Base-by-base conservation (phyloP, 2,797 vertebrate genomes). In the Gymnoscopelus microlampas region DNA sequence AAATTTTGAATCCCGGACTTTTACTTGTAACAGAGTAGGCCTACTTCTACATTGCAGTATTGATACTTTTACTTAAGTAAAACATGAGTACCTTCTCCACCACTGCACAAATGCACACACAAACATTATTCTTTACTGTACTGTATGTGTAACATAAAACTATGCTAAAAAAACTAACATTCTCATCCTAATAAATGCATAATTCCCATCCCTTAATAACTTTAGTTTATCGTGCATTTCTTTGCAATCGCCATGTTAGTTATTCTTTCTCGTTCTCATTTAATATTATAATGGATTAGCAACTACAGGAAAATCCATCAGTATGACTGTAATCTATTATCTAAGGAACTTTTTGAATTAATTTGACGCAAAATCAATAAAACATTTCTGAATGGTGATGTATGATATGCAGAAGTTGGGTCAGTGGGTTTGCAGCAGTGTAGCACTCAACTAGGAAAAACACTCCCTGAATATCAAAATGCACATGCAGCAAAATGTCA, bases 361-460 rank as follows among this genome's bases (percentile, higher is more conserved):
- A n/a, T 83, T 68, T 51, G 53, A 76, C 69, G 57, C 55, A 74
- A 83, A 83, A 84, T 83, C 65, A 10, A 72, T 71, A 60, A 80
- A 68, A 62, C 8, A 59, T 32, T 66, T 9, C 6, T 66, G 59
- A 74, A 76, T 69, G 77, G 60, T 15, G 53, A 60, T 49, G 51
- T 60, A 51, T 63, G 72, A 29, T 72, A 15, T 68, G 78, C 35
- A 51, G 56, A 76, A 79, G 71, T 32, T 60, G 29, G 80, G 84
- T 88, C 82, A 87, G n/a, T 65, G 79, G 64, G 89, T 90, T 88
- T 81, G 75, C 24, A n/a, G 11, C 26, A 50, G 15, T 47, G n/a
- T 26, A 15, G 44, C 47, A 13, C 12, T 39, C 3, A 14, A 15
- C 35, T 9, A 23, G 60, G 50, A 50, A 65, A 56, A 59, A 51